Base-by-base conservation (phyloP, 2,888 invertebrate genomes). In the Cenopis cana region DNA sequence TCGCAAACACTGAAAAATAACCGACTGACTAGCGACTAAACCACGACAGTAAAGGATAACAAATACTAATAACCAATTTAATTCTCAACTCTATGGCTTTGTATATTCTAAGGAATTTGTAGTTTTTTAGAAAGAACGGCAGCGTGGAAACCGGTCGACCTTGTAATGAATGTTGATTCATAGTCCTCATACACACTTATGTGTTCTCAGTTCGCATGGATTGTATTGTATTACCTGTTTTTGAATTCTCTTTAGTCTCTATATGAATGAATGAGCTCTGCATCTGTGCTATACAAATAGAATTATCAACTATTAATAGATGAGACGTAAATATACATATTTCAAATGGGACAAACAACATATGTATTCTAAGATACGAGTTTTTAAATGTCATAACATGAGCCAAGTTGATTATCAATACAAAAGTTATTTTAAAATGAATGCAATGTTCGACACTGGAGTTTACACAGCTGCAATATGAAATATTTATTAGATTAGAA, bases 201-300 rank as follows among this genome's bases (percentile, higher is more conserved):
- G 72, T 29, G 68, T 60, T 20, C 20, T 46, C 36, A 49, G 52
- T 85, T 86, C 82, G 78, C 86, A 84, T 82, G 79, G 78, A 72
- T 66, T 74, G 80, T 76, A 84, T 87, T 87, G 85, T 87, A 71
- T 81, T 77, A 79, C 80, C 75, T 84, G 83, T 82, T 86, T 83
- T 81, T 77, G 78, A 81, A 79, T 78, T 79, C 77, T 78, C 78
- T 79, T 79, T 77, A 79, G 78, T 79, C 77, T 78, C 78, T 79
- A 79, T 77, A 73, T 77, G 81, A 79, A 80, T 79, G 74, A 76
- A 75, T 72, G 75, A 77, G 76, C 75, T 79, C 78, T 80, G 82
- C 78, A 74, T 74, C 60, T 59, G 46, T 24, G 77, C 76, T 77
- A 56, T 70, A 59, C 33, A 66, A 12, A 3, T 54, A 11, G 29